Base-by-base conservation (phyloP, 1,140 invertebrate species). In the Paraescarpia echinospica region DNA sequence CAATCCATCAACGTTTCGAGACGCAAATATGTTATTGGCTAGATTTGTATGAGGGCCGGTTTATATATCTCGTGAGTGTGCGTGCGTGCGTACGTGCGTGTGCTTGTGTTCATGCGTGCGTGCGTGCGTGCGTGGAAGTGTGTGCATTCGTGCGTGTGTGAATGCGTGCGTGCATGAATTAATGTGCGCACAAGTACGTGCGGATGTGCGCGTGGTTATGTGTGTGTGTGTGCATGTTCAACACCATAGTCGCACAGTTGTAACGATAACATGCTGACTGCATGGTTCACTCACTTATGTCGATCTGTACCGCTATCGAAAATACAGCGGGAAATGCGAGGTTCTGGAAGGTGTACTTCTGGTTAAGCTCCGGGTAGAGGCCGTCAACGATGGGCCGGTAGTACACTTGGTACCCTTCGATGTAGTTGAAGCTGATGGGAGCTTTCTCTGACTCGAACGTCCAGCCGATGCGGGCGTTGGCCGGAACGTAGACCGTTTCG, bases 251-350 rank as follows among this genome's bases (percentile, higher is more conserved):
- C 59, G 22, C 22, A 12, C 59, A 77, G 27, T 77, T 2, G 2
- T 31, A 27, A 18, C 48, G 8, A 18, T 51, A 18, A 51, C 8
- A 51, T 9, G 1, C 48, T 77, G 14, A 18, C 59, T 6, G 59
- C 59, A 77, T 31, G 2, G 22, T 77, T 77, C 59, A 89, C 93
- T 92, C 59, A 93, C 93, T 89, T 34, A 48, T 48, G 89, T 93
- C 93, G 77, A 93, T 92, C 77, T 93, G 51, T 31, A 92, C 93
- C 18, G 93, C 93, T 35, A 92, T 89, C 33, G 93, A 93, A 34
- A 92, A 92, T 6, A 89, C 34, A 18, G 91, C 34, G 5, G 93
- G 93, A 5, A 92, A 51, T 18, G 48, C 91, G 27, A 93, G 90
- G 77, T 33, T 33, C 22, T 88, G 41, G 41, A 93, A 93, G 27